phyloP scores from a whole-genome alignment of 2,888 invertebrate genomes.

The Heteromyza rotundicornis region DNA sequence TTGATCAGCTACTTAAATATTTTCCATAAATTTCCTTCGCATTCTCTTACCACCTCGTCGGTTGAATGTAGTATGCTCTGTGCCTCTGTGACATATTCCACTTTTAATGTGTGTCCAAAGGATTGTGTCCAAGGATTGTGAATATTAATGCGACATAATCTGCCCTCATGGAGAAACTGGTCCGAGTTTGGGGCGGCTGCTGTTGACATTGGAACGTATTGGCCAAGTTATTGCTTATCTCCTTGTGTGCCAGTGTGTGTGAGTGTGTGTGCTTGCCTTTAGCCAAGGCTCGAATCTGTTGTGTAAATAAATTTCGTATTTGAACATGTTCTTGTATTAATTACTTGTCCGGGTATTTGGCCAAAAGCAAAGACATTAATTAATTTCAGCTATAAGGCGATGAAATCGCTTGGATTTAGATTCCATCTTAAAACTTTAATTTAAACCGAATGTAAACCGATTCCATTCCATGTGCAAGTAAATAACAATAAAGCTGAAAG shows the following conservation, averaged over 20 bases:
- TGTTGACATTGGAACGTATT: slow-evolving; percentile 30
- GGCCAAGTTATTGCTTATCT: slow-evolving; percentile 35
- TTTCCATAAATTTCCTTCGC: no score
- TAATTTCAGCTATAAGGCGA: slow-evolving; percentile 25
- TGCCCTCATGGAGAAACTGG: slow-evolving; percentile 11
- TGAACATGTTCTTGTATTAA: slow-evolving; percentile 42
- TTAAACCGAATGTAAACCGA: no score
- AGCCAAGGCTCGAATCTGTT: slow-evolving; percentile 34
- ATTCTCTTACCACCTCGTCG: background rate
- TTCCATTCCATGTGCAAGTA: slow-evolving; percentile 16
- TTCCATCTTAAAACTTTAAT: no score
- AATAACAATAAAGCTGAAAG: slow-evolving; percentile 3
- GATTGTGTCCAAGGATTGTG: slow-evolving; percentile 17
- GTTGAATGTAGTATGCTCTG: no score
- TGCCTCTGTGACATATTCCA: background rate
- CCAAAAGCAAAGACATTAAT: slow-evolving; percentile 35
- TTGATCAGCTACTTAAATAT: no score
- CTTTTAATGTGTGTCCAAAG: slow-evolving; percentile 5
- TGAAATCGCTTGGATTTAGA: no score
- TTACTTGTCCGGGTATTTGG: slow-evolving; percentile 46
- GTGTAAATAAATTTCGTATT: slow-evolving; percentile 42
- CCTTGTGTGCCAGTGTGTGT: background rate
- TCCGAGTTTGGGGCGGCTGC: background rate
- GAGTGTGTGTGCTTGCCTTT: slow-evolving; percentile 30
- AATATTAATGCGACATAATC: slow-evolving; percentile 46